A percentile compares a stretch with the other conserved stretches of the same genome.
These are phyloP conservation scores for Thripadectes ignobilis DNA, from an alignment of 2,797 vertebrate genomes.

Conservation along the genomic window DNA sequence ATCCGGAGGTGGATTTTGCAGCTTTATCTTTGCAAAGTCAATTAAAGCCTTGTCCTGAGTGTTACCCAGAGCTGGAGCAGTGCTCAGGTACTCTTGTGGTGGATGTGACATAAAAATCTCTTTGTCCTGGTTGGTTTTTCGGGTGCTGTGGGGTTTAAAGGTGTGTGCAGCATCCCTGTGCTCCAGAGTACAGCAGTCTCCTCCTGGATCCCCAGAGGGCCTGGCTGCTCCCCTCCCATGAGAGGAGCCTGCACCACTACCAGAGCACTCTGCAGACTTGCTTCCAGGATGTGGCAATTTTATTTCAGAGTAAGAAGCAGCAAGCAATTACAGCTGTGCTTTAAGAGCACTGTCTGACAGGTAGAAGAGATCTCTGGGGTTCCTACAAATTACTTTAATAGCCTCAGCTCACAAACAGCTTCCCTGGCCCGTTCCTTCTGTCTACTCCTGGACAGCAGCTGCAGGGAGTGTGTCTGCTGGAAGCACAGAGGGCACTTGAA, in stretches of 20 bases:
- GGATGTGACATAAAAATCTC: background rate
- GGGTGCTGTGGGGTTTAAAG: background rate
- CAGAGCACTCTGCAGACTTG: background rate
- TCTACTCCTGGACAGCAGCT: background rate
- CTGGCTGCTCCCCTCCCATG: accelerated
- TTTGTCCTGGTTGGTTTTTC: background rate
- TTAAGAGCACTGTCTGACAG: background rate
- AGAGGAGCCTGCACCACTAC: background rate
- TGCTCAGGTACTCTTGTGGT: background rate
- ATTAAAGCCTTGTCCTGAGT: background rate
- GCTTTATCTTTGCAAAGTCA: background rate
- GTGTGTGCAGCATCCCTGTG: background rate
- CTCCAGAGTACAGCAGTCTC: background rate
- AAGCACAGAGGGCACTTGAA: too few relatives aligned
- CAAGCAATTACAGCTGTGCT: background rate
- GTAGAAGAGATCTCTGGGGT: background rate
- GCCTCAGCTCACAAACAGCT: background rate
- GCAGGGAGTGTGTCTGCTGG: background rate
- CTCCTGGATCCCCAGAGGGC: background rate
- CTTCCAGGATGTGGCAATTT: background rate
- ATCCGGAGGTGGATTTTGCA: background rate
- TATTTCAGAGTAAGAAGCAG: background rate
- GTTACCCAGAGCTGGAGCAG: background rate
- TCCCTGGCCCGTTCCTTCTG: background rate
- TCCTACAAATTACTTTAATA: background rate